These are phyloP conservation scores for Chelonia mydas DNA, from an alignment of 2,797 vertebrate genomes.

Conservation along the genomic window DNA sequence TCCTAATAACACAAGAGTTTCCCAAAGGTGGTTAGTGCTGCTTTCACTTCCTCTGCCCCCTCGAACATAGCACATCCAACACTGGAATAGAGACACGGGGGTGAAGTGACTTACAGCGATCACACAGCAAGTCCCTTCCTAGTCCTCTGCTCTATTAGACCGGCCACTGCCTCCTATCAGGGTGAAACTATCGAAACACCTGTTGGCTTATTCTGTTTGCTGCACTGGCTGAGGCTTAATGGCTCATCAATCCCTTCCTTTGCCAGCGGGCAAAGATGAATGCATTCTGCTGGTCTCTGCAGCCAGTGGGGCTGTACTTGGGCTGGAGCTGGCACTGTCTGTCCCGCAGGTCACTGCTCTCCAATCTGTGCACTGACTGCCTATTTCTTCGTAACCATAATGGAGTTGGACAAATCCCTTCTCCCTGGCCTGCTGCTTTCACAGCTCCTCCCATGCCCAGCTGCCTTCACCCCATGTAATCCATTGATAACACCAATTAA, in stretches of 20 bases:
- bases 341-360: too few relatives aligned
- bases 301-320: too few relatives aligned
- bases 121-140: background rate
- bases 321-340: too few relatives aligned
- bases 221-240: background rate
- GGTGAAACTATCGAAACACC: background rate
- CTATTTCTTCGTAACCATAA: too few relatives aligned
- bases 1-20: background rate
- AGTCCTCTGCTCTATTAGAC: background rate
- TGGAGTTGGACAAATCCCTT: too few relatives aligned
- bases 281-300: background rate
- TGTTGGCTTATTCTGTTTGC: background rate
- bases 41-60: background rate
- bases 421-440: too few relatives aligned
- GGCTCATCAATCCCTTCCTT: background rate
- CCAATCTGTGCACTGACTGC: too few relatives aligned
- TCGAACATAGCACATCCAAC: too few relatives aligned
- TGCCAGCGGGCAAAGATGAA: background rate
- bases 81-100: background rate
- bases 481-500: too few relatives aligned
- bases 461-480: too few relatives aligned
- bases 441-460: too few relatives aligned
- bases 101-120: background rate
- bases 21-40: background rate
- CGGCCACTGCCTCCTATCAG: background rate